phyloP scores from a whole-genome alignment of 2,888 invertebrate species.

The Drosophila nr. fundita region DNA sequence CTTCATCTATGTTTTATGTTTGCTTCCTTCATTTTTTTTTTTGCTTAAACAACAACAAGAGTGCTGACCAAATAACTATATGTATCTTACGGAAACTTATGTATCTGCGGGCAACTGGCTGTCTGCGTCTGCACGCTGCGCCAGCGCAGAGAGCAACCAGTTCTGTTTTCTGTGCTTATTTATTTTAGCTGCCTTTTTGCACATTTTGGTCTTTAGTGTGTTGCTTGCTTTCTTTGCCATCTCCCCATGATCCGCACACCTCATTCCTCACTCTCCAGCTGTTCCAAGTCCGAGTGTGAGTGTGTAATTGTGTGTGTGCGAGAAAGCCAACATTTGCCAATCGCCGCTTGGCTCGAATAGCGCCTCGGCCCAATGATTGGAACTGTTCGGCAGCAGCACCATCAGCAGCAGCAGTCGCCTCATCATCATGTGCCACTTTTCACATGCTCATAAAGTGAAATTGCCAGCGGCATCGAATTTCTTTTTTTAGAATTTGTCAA shows the following conservation, averaged over 20 bases:
- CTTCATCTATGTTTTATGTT: slow-evolving; percentile 11
- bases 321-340: slow-evolving; percentile 75
- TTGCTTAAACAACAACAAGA: slow-evolving; percentile 44
- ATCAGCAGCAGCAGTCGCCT: slow-evolving; percentile 50
- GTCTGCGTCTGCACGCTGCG: slow-evolving; percentile 33
- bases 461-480: slow-evolving; percentile 59
- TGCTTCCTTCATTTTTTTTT: slow-evolving; percentile 25
- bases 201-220: slow-evolving; percentile 57
- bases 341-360: slow-evolving; percentile 58
- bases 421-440: slow-evolving; percentile 80
- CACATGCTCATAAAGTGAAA: slow-evolving; percentile 77
- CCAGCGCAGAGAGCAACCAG: slow-evolving; percentile 61
- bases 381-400: slow-evolving; percentile 54
- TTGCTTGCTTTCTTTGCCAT: slow-evolving; percentile 57
- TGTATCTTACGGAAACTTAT: slow-evolving; percentile 54
- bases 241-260: slow-evolving; percentile 18
- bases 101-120: slow-evolving; percentile 38
- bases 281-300: slow-evolving; percentile 19
- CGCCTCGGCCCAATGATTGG: slow-evolving; percentile 73
- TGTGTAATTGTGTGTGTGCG: slow-evolving; percentile 33
- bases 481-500: slow-evolving; percentile 56
- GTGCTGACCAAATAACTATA: slow-evolving; percentile 49
- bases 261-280: slow-evolving; percentile 40
- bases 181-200: slow-evolving; percentile 73
- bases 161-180: slow-evolving; percentile 66